Evolutionary conservation across 1,140 invertebrate species (phyloP).

Genomic region (Nebria ingens): DNA sequence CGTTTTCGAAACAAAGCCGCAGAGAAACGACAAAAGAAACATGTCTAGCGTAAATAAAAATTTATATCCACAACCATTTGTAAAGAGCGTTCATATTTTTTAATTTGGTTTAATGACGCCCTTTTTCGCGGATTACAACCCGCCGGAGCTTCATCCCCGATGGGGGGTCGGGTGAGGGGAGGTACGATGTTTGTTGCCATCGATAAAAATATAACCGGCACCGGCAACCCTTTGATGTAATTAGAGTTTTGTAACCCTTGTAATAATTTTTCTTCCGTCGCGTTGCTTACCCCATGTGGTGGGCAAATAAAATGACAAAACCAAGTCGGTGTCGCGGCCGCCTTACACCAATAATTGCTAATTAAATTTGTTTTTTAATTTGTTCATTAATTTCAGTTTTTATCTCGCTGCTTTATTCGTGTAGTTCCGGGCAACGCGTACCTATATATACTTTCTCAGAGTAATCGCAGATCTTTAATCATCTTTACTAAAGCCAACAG

Average conservation of each 20-base stretch:
- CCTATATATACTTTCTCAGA: no score
- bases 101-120: constrained; percentile 4
- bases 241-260: constrained; percentile 2
- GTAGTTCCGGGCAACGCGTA: no score
- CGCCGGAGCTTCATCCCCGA: no score
- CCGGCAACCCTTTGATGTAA: constrained; percentile 4
- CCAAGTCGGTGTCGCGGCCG: not conserved
- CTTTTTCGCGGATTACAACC: no score
- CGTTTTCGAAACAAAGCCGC: no score
- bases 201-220: not conserved
- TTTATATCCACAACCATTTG: not conserved
- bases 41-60: not conserved
- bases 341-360: constrained; percentile 4
- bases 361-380: constrained; percentile 9
- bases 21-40: not conserved
- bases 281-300: not conserved
- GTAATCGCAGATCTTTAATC: no score
- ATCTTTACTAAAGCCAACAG: no score
- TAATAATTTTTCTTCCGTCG: not conserved
- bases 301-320: not conserved
- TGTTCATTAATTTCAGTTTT: no score
- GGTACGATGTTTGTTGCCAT: not conserved
- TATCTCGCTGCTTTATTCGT: no score
- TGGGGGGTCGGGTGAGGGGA: no score
- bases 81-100: constrained; percentile 7